Percentiles rank a stretch among this genome's conserved stretches.
Evolutionary conservation across 2,797 vertebrate genomes (phyloP).

Genomic region (Parauchenoglanis punctatus): DNA sequence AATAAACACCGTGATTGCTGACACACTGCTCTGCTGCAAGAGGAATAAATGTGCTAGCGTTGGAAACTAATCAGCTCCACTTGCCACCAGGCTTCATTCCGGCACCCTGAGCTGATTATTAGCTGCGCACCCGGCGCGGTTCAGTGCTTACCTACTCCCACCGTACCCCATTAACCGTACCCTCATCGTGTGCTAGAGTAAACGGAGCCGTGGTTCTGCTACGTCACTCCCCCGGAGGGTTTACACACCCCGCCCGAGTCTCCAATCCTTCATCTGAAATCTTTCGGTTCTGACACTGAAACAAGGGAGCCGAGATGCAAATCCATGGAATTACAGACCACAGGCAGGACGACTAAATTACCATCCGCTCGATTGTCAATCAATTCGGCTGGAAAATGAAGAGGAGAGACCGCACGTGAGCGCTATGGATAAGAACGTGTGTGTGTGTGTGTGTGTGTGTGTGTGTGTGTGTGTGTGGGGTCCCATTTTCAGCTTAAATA

Average conservation of each 20-base stretch:
- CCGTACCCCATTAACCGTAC: not conserved
- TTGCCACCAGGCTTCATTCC: not conserved
- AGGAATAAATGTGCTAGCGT: not conserved
- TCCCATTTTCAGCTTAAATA: not conserved
- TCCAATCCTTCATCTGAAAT: conserved; percentile 4
- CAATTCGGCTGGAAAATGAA: conserved; percentile 26
- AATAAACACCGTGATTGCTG: not conserved
- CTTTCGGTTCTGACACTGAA: not conserved
- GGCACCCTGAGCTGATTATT: not conserved
- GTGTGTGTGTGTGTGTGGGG: not conserved
- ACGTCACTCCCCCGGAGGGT: not conserved
- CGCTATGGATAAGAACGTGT: not conserved
- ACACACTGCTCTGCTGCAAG: not conserved
- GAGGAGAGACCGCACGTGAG: conserved; percentile 20
- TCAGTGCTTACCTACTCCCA: not conserved
- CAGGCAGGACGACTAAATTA: conserved; percentile 3
- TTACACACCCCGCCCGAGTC: not conserved
- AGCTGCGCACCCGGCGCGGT: not conserved
- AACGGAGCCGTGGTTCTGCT: not conserved
- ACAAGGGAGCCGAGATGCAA: not conserved
- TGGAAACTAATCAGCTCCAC: not conserved
- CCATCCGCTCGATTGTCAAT: conserved; percentile 25
- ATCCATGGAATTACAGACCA: conserved; percentile 25
- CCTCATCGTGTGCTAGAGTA: not conserved
- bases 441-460: not conserved